A percentile compares a stretch with the other conserved stretches of the same genome.
phyloP scores from a whole-genome alignment of 2,888 invertebrate genomes.

The Eupeodes luniger region DNA sequence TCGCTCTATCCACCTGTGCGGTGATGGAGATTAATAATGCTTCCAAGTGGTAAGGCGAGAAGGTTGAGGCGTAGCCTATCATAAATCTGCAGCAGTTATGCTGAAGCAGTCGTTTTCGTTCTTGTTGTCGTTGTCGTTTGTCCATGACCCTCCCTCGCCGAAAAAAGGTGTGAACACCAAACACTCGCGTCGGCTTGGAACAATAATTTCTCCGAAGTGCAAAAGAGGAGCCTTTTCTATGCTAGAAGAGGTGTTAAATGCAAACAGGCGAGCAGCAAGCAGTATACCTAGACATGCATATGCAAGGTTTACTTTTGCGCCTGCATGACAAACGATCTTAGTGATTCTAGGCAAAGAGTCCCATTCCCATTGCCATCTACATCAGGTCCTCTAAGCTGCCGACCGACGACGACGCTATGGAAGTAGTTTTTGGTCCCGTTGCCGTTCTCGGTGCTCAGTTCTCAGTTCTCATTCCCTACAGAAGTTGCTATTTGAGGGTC shows the following conservation, averaged over 20 bases:
- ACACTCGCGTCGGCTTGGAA: slow-evolving; percentile 52
- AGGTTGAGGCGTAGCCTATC: slow-evolving; percentile 47
- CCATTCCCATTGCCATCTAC: neutral
- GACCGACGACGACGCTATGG: too few relatives aligned
- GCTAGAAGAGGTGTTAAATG: slow-evolving; percentile 63
- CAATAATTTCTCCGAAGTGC: slow-evolving; percentile 50
- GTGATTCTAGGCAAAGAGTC: slow-evolving; percentile 39
- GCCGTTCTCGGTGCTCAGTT: too few relatives aligned
- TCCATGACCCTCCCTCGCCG: slow-evolving; percentile 45
- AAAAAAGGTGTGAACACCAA: slow-evolving; percentile 72
- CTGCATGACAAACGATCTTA: slow-evolving; percentile 66
- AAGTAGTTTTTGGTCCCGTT: too few relatives aligned
- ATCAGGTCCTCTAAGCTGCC: neutral
- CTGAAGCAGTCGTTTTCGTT: slow-evolving; percentile 32
- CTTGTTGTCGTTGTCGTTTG: slow-evolving; percentile 12
- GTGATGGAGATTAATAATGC: slow-evolving; percentile 70
- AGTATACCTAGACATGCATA: slow-evolving; percentile 4
- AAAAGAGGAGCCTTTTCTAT: slow-evolving; percentile 48
- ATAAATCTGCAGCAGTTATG: slow-evolving; percentile 56
- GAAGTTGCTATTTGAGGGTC: slow-evolving; percentile 2
- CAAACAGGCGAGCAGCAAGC: slow-evolving; percentile 48
- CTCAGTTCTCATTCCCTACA: neutral
- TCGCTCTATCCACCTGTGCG: slow-evolving; percentile 53
- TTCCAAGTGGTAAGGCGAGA: slow-evolving; percentile 31
- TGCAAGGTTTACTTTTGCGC: slow-evolving; percentile 54